These are phyloP conservation scores for Choristoneura fumiferana DNA, from an alignment of 1,140 invertebrate genomes.

Conservation along the genomic window DNA sequence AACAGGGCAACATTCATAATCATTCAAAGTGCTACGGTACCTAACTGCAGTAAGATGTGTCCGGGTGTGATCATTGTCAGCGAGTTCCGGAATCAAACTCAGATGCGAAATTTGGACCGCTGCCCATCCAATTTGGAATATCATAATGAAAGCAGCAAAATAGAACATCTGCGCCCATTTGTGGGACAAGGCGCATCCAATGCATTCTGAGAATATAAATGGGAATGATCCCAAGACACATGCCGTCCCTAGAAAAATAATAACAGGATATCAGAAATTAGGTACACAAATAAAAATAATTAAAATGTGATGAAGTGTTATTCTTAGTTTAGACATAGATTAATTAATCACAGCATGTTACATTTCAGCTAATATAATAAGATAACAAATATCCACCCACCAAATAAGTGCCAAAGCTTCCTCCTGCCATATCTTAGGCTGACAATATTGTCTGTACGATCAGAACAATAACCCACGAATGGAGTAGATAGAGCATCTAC, in stretches of 20 bases:
- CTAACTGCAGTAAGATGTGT: slow-evolving; percentile 93
- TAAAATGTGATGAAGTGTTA: neutral
- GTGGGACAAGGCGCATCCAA: slow-evolving; percentile 83
- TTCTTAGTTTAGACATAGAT: too few species aligned
- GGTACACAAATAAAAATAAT: slow-evolving; percentile 1
- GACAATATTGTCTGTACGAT: slow-evolving; percentile 83
- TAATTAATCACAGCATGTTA: too few species aligned
- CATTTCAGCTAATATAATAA: slow-evolving; percentile 2
- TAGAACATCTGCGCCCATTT: slow-evolving; percentile 91
- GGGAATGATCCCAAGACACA: slow-evolving; percentile 91
- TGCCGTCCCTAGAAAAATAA: slow-evolving; percentile 81
- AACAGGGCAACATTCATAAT: too few species aligned
- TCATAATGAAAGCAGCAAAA: slow-evolving; percentile 92
- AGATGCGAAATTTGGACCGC: slow-evolving; percentile 96
- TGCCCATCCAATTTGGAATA: slow-evolving; percentile 99
- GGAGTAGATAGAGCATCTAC: slow-evolving; percentile 94
- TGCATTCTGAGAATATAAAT: slow-evolving; percentile 92
- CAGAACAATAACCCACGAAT: slow-evolving; percentile 93
- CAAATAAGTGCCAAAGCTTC: slow-evolving; percentile 95
- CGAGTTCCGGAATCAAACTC: slow-evolving; percentile 87
- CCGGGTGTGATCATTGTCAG: slow-evolving; percentile 86
- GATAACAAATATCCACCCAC: slow-evolving; percentile 77
- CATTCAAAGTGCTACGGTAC: slow-evolving; percentile 70
- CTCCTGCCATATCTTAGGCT: slow-evolving; percentile 88
- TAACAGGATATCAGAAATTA: neutral